Conservation (phyloP, 2,888 invertebrate species). For the Rugalucina vietnamica region DNA sequence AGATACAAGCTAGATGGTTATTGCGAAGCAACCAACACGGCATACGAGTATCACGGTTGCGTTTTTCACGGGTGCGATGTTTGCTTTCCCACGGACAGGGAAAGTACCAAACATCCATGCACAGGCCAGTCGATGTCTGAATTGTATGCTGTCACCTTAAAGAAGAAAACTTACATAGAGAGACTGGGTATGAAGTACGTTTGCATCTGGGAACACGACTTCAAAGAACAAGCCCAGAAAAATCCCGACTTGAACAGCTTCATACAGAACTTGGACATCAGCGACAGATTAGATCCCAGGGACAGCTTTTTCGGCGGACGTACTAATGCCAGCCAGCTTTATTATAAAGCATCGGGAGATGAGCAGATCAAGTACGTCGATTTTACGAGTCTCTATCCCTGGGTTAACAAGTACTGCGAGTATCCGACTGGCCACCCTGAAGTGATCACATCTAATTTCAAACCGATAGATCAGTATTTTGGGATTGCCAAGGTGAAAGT, state of each 20-base stretch:
- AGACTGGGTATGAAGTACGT: conserved; percentile 46
- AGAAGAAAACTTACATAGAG: conserved; percentile 35
- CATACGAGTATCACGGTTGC: conserved; percentile 28
- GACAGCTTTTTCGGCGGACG: conserved; percentile 74
- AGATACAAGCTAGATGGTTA: conserved; percentile 35
- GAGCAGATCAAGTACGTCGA: conserved; percentile 64
- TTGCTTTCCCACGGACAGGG: conserved; percentile 28
- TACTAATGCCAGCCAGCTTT: conserved; percentile 67
- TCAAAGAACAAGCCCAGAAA: background rate
- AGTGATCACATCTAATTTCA: conserved; percentile 30
- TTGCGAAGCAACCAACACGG: conserved; percentile 17
- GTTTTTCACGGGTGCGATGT: conserved; percentile 39
- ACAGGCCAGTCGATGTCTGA: conserved; percentile 29
- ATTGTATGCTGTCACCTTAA: conserved; percentile 43
- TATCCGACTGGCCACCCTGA: conserved; percentile 69
- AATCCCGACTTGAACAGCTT: background rate
- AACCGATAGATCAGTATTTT: conserved; percentile 37
- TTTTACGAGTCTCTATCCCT: conserved; percentile 63
- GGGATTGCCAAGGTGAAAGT: conserved; percentile 43
- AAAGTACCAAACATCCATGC: conserved; percentile 12
- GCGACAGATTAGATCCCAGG: conserved; percentile 56
- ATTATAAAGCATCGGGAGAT: conserved; percentile 41
- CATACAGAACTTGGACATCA: background rate
- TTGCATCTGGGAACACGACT: conserved; percentile 52
- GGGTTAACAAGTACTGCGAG: conserved; percentile 60